A percentile compares a stretch with the other conserved stretches of the same genome.
These are phyloP conservation scores for Phoeniculus purpureus DNA, from an alignment of 2,797 vertebrate species.

Conservation along the genomic window DNA sequence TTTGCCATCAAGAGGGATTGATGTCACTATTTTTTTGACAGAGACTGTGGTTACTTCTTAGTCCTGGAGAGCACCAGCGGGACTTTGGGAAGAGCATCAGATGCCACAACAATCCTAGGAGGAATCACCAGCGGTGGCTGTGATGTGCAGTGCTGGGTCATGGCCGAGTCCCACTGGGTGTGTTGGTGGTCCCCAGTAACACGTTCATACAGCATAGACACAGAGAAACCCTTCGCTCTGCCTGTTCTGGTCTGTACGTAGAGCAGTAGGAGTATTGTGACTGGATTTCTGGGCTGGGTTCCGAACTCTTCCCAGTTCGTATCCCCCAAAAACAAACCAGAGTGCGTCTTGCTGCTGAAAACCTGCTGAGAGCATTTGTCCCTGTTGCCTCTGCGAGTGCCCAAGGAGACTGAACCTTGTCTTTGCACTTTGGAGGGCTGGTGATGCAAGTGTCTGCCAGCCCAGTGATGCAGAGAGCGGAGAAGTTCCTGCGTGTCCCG, in stretches of 20 bases:
- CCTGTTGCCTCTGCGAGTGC: rapidly evolving
- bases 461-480: background rate
- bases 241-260: background rate
- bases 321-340: background rate
- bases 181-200: no score
- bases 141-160: rapidly evolving
- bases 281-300: constrained; percentile 16
- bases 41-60: background rate
- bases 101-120: rapidly evolving
- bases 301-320: background rate
- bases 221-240: no score
- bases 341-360: background rate
- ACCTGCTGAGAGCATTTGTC: background rate
- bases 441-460: background rate
- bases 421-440: background rate
- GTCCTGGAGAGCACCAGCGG: background rate
- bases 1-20: background rate
- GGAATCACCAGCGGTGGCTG: background rate
- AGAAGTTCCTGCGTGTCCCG: background rate
- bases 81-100: background rate
- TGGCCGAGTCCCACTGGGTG: background rate
- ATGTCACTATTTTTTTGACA: background rate
- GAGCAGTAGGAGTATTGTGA: background rate
- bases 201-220: background rate
- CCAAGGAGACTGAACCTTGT: background rate